These are phyloP conservation scores for Heterodera filipjevi DNA, from an alignment of 2,888 invertebrate genomes.

Conservation along the genomic window DNA sequence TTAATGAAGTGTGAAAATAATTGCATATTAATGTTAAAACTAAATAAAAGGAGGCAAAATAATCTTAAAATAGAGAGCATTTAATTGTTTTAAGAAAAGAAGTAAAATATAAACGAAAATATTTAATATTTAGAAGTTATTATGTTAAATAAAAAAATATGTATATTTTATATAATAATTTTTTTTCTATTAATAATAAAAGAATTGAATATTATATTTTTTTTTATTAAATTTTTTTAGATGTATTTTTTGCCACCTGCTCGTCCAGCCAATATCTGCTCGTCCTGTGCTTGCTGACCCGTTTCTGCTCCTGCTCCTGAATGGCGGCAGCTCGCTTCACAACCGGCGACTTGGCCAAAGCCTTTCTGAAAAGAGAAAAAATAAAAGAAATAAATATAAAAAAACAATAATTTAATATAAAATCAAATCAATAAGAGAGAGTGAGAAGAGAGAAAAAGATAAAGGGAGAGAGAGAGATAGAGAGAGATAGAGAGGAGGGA, in stretches of 20 bases:
- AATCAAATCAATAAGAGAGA: neutral
- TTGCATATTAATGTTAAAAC: too few relatives aligned
- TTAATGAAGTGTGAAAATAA: too few relatives aligned
- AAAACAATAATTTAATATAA: neutral
- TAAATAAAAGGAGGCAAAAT: too few relatives aligned
- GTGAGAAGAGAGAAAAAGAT: neutral
- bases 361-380: constrained; percentile 60
- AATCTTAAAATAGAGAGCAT: too few relatives aligned
- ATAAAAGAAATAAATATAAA: neutral
- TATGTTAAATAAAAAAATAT: too few relatives aligned
- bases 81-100: too few relatives aligned
- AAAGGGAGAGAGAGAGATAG: neutral
- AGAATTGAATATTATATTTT: constrained; percentile 17
- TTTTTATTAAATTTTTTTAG: constrained; percentile 18
- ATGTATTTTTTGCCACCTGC: constrained; percentile 44
- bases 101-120: too few relatives aligned
- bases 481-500: constrained; percentile 9
- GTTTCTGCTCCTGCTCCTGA: constrained; percentile 53
- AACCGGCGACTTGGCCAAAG: constrained; percentile 63
- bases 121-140: too few relatives aligned
- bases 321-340: constrained; percentile 62
- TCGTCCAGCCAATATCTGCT: constrained; percentile 63
- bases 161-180: too few relatives aligned
- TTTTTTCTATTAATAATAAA: too few relatives aligned
- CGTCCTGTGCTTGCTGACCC: constrained; percentile 61